phyloP scores from a whole-genome alignment of 2,113 vertebrate species.

The Nycticorax nycticorax region DNA sequence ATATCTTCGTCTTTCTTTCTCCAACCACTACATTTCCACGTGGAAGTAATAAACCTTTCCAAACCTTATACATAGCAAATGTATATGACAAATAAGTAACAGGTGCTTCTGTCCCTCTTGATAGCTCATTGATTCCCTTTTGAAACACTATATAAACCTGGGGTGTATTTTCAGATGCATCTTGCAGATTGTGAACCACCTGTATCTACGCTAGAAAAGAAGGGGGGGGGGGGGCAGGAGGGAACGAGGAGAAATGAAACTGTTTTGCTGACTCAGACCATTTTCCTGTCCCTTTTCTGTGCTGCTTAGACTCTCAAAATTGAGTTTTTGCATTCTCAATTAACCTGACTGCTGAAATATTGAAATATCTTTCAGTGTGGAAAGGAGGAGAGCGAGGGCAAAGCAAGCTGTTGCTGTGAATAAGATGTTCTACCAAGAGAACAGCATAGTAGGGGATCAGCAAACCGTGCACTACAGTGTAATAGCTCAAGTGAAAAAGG shows the following conservation, averaged over 20 bases:
- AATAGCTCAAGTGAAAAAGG: constrained; percentile 86
- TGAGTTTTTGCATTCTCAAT: not conserved
- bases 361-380: constrained; percentile 76
- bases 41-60: not conserved
- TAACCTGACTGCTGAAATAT: not conserved
- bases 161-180: not conserved
- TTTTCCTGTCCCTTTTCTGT: not conserved
- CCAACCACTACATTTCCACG: not conserved
- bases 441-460: constrained; percentile 50
- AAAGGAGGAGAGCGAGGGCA: constrained; percentile 85
- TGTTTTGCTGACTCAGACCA: not conserved
- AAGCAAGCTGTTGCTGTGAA: constrained; percentile 79
- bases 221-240: fast-evolving
- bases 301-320: not conserved
- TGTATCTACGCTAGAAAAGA: not conserved
- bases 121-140: not conserved
- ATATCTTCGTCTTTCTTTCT: not conserved
- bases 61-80: not conserved
- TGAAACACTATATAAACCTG: not conserved
- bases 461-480: constrained; percentile 73
- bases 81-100: not conserved
- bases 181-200: not conserved
- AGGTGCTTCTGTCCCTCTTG: not conserved
- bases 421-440: constrained; percentile 85
- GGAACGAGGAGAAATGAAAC: not conserved